Conservation (phyloP, 2,888 invertebrate genomes). For the Morinoia aosen region DNA sequence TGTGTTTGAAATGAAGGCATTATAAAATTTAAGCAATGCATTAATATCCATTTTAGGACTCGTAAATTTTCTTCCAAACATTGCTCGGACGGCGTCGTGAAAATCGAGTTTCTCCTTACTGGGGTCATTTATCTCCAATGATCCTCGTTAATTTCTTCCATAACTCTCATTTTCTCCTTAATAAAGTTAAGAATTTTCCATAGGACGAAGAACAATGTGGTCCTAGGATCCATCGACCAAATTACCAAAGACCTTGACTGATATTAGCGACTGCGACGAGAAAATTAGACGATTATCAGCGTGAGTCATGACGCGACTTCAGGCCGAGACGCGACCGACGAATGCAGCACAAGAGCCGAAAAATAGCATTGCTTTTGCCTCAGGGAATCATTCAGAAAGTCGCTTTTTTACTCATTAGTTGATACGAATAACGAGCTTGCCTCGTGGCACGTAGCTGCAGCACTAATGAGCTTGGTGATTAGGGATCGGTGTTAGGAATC, state of each 20-base stretch:
- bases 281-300: slow-evolving; percentile 20
- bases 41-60: background rate
- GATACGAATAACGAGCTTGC: background rate
- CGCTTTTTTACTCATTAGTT: background rate
- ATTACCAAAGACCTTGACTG: slow-evolving; percentile 7
- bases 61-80: background rate
- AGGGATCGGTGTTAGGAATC: background rate
- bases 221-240: slow-evolving; percentile 10
- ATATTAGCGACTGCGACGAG: background rate
- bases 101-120: background rate
- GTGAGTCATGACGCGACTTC: background rate
- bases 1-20: background rate
- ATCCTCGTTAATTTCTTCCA: slow-evolving; percentile 14
- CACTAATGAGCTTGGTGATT: background rate
- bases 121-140: slow-evolving; percentile 21
- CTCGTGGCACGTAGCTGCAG: background rate
- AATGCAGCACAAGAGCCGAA: background rate
- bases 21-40: background rate
- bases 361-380: background rate
- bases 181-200: background rate
- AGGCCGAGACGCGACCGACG: background rate
- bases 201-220: background rate
- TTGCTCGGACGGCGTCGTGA: background rate
- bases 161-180: slow-evolving; percentile 4
- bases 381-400: background rate